Base-by-base conservation (phyloP, 2,888 invertebrate genomes). In the Chironomus tentans region DNA sequence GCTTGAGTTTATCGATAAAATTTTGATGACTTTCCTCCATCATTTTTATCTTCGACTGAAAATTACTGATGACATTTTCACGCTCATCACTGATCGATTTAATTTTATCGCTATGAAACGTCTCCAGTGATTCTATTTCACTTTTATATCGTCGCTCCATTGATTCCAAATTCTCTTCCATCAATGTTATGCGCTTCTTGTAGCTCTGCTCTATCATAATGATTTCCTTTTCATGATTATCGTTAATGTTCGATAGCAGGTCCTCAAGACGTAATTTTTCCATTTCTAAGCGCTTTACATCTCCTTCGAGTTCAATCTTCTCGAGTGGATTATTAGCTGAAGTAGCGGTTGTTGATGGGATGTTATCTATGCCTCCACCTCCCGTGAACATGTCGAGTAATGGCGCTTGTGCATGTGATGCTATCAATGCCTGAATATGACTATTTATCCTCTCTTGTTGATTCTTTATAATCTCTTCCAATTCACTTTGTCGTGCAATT, bases 241-340 rank as follows among this genome's bases (percentile, higher is more conserved):
- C 80, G 76, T 82, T 82, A 75, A 84, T 81, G 75, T 82, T 83
- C 68, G 83, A 81, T 70, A 83, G 78, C 61, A 83, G 78, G 77
- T 84, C 84, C 76, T 84, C 84, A 50, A 84, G 78, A 1, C 84
- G 80, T n/a, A 82, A 77, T 77, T 83, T 84, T 69, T 84, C 84
- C 48, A 84, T 78, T 70, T 82, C 79, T 18, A 83, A 79, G 0
- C 82, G 80, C 77, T 82, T 84, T 1, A 81, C 80, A 48, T 83
- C 82, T 0, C 81, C 80, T 75, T 76, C 65, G 10, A 78, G 70
- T 76, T 77, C 77, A 62, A 77, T 75, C 82, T 56, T 76, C 24
- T 81, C 18, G 81, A 77, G 73, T 81, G 80, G 38, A 82, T 15
- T 78, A 48, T 10, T 18, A 68, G 50, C 22, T n/a, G 47, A 56